phyloP scores from a whole-genome alignment of 2,797 vertebrate genomes.

The Morus bassanus region DNA sequence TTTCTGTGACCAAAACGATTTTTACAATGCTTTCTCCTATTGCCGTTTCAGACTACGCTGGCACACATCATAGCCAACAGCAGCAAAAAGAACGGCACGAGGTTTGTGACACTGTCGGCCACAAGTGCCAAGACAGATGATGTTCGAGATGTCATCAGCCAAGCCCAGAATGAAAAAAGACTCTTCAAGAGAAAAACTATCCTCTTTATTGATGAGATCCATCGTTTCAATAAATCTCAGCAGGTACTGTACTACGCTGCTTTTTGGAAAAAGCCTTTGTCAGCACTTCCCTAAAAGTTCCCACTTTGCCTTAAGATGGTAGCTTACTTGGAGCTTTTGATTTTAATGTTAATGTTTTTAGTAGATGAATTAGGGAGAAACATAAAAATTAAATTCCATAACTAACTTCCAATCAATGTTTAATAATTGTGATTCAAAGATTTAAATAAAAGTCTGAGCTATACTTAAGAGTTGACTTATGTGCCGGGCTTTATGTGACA shows the following conservation, averaged over 20 bases:
- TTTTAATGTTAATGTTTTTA: background rate
- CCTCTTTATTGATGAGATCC: constrained; percentile 97
- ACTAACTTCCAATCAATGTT: background rate
- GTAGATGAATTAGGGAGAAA: background rate
- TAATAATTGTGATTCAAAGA: background rate
- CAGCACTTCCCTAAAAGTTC: background rate
- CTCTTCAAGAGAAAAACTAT: constrained; percentile 95
- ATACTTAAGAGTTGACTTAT: background rate
- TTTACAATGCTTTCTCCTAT: background rate
- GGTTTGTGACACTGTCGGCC: constrained; percentile 90
- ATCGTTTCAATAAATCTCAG: constrained; percentile 97
- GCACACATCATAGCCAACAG: constrained; percentile 92
- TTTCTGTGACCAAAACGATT: background rate
- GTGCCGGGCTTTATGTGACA: background rate
- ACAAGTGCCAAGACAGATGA: constrained; percentile 89
- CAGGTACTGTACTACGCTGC: constrained; percentile 78
- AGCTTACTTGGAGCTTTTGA: background rate
- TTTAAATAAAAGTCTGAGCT: background rate
- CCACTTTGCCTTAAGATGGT: background rate
- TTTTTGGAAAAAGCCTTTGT: background rate
- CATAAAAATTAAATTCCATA: background rate
- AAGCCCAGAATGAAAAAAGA: constrained; percentile 92
- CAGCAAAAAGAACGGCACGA: constrained; percentile 84
- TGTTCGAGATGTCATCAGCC: constrained; percentile 93
- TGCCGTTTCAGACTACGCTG: constrained; percentile 87